Conservation (phyloP, 2,113 vertebrate genomes). For the Rhegmatorhina hoffmannsi region DNA sequence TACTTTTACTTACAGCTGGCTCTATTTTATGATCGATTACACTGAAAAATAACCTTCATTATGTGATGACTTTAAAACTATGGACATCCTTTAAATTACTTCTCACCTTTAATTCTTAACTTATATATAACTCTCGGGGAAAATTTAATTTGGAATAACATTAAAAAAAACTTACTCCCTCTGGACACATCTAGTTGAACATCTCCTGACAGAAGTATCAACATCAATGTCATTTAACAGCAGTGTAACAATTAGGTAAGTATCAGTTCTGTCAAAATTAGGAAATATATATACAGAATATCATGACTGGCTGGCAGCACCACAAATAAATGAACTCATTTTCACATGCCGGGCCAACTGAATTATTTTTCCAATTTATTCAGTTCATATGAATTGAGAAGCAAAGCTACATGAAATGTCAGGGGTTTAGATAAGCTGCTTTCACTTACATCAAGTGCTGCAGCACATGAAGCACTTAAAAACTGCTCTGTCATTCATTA, state of each 20-base stretch:
- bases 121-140: neutral
- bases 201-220: rapidly evolving
- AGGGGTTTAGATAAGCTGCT: conserved; percentile 43
- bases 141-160: neutral
- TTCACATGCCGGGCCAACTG: neutral
- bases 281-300: neutral
- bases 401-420: conserved; percentile 20
- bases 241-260: neutral
- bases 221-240: neutral
- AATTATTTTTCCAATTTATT: conserved; percentile 12
- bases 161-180: neutral
- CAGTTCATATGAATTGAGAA: neutral
- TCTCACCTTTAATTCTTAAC: neutral
- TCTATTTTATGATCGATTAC: neutral
- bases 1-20: neutral
- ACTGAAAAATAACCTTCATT: neutral
- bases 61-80: neutral
- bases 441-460: neutral
- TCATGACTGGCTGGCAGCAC: neutral
- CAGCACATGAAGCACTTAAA: conserved; percentile 33
- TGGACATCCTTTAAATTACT: neutral
- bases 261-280: neutral
- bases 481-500: conserved; percentile 36
- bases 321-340: neutral
- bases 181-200: neutral